Conservation (phyloP, 2,797 vertebrate species). For the Crocidura indochinensis region DNA sequence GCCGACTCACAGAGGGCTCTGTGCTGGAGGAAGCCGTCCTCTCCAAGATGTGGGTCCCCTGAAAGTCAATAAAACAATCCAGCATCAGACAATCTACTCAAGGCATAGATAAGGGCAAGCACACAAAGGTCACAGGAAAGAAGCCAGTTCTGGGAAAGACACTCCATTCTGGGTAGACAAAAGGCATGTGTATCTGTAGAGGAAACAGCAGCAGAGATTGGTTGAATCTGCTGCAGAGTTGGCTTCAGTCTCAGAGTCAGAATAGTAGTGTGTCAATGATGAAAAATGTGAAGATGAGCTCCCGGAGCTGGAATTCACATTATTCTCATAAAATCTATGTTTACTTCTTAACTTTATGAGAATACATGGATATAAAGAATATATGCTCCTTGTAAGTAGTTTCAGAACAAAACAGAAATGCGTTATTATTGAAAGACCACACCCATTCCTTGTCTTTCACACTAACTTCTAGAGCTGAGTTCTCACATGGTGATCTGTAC, state of each 20-base stretch:
- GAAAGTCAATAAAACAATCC: conserved; percentile 68
- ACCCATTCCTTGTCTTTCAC: too few relatives aligned
- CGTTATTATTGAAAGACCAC: too few relatives aligned
- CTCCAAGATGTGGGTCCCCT: conserved; percentile 90
- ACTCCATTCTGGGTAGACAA: background rate
- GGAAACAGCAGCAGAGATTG: background rate
- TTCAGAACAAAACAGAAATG: too few relatives aligned
- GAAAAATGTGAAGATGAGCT: too few relatives aligned
- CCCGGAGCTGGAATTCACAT: too few relatives aligned
- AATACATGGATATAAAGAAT: background rate
- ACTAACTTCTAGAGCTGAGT: too few relatives aligned
- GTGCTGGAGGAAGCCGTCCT: conserved; percentile 89
- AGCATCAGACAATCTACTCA: conserved; percentile 38
- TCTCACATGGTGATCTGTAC: too few relatives aligned
- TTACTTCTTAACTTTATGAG: background rate
- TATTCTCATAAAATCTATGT: too few relatives aligned
- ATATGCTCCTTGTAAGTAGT: too few relatives aligned
- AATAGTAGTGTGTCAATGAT: background rate
- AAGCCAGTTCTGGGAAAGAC: background rate
- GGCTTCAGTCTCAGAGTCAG: background rate
- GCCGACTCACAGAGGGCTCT: conserved; percentile 89
- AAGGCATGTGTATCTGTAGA: background rate
- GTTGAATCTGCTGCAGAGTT: background rate
- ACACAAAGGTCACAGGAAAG: background rate
- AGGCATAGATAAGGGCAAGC: background rate